These are phyloP conservation scores for Hofmannophila pseudospretella DNA, from an alignment of 2,888 invertebrate genomes.

Conservation along the genomic window DNA sequence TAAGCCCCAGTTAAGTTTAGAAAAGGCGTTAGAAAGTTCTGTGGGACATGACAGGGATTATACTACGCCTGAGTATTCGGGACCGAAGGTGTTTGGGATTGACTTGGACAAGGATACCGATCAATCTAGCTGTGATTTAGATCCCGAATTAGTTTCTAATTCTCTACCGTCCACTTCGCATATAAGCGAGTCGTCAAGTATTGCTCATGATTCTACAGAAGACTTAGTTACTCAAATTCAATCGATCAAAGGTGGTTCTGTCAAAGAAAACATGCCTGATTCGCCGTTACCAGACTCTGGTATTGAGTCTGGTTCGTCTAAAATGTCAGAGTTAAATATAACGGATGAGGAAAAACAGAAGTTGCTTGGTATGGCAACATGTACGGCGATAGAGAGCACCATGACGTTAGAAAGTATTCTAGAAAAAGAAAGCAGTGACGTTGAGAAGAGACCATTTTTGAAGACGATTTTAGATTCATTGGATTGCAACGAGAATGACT, in stretches of 20 bases:
- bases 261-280: slow-evolving; percentile 66
- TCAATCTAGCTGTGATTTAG: slow-evolving; percentile 70
- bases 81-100: slow-evolving; percentile 54
- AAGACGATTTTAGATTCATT: slow-evolving; percentile 92
- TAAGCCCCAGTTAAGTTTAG: slow-evolving; percentile 86
- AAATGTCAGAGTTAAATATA: slow-evolving; percentile 81
- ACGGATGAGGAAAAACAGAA: slow-evolving; percentile 96
- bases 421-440: slow-evolving; percentile 57
- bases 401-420: slow-evolving; percentile 45
- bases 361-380: slow-evolving; percentile 41
- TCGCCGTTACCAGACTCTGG: slow-evolving; percentile 70
- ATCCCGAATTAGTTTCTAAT: slow-evolving; percentile 68
- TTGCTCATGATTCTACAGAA: slow-evolving; percentile 69
- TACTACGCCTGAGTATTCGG: slow-evolving; percentile 62
- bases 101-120: slow-evolving; percentile 43
- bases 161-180: slow-evolving; percentile 75
- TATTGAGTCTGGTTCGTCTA: slow-evolving; percentile 56
- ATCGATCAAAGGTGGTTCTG: slow-evolving; percentile 30
- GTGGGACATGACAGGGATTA: slow-evolving; percentile 64
- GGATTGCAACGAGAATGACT: slow-evolving; percentile 95
- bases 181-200: slow-evolving; percentile 67
- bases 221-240: slow-evolving; percentile 64
- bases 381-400: slow-evolving; percentile 32
- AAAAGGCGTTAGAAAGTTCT: slow-evolving; percentile 82
- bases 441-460: slow-evolving; percentile 87